phyloP scores from a whole-genome alignment of 2,113 vertebrate genomes.

The Pristiophorus japonicus region DNA sequence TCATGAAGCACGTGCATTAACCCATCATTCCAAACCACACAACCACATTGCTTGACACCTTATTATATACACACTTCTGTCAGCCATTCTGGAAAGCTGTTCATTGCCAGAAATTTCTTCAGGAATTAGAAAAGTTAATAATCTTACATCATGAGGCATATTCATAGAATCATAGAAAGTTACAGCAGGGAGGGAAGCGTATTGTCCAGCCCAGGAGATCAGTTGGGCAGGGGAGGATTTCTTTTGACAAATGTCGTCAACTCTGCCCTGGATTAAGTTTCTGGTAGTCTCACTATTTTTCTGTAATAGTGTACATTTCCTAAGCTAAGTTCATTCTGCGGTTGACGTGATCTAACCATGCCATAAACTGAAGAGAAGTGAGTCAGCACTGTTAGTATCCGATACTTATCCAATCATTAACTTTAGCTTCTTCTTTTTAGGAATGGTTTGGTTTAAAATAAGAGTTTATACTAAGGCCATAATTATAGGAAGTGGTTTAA shows the following conservation, averaged over 20 bases:
- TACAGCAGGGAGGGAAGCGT: no score
- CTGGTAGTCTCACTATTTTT: not conserved
- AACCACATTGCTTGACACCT: not conserved
- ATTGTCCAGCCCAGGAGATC: no score
- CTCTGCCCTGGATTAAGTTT: not conserved
- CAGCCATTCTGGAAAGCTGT: not conserved
- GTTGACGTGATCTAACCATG: not conserved
- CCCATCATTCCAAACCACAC: not conserved
- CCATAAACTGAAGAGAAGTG: not conserved
- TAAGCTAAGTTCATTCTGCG: not conserved
- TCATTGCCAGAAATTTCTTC: not conserved
- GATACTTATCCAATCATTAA: not conserved
- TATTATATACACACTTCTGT: not conserved
- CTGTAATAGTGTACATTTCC: not conserved
- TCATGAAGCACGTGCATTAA: conserved; percentile 38
- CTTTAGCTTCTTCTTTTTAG: not conserved
- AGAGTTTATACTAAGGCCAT: not conserved
- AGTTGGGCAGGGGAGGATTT: no score
- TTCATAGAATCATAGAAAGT: no score
- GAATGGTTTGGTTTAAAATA: not conserved
- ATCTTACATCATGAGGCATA: not conserved
- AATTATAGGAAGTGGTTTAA: not conserved
- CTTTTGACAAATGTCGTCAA: no score
- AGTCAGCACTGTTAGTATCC: not conserved
- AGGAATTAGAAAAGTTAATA: not conserved